Evolutionary conservation across 2,888 invertebrate species (phyloP), one percentile per base, ranked within the genome.

Genomic region (Achlya flavicornis): DNA sequence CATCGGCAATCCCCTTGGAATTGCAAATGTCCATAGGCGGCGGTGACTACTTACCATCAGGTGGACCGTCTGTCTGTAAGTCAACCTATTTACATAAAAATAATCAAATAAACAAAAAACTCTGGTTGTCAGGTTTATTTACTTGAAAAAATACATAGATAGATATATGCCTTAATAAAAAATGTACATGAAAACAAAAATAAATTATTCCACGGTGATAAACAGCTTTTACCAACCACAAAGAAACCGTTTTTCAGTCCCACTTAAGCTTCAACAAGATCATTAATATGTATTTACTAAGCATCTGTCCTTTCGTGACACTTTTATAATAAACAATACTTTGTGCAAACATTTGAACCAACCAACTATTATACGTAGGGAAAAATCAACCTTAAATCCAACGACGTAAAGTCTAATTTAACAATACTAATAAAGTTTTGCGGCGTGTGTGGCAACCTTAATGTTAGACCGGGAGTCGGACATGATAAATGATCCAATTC

Each of bases 221-320:
- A 61, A 64, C 69, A 72, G 70, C 69, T 74, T 72, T 64, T 64
- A n/a, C 64, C 62, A 64, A 71, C 63, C 66, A 62, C 72, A 74
- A 60, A 19, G 19, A 64, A 71, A 76, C 73, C 63, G 74, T 79
- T 80, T 80, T 74, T 83, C 79, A 79, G 75, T 74, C 74, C 72
- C 75, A 84, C 83, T 78, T 78, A 74, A 78, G 76, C 79, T 81
- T 79, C 80, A 81, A 79, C 79, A 63, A 68, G 67, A 83, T 84
- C 87, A 89, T 89, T 88, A 85, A 88, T 88, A 86, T 76, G 82
- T 86, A 87, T 87, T 89, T 86, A 87, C 82, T 70, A 72, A 75
- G 71, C 89, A 89, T 89, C 89, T 89, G 88, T 86, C 82, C 77
- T 70, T 73, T 65, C 71, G 72, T 79, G 80, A 83, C 85, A 78